phyloP scores from a whole-genome alignment of 2,113 vertebrate genomes.

The Salvelinus namaycush region DNA sequence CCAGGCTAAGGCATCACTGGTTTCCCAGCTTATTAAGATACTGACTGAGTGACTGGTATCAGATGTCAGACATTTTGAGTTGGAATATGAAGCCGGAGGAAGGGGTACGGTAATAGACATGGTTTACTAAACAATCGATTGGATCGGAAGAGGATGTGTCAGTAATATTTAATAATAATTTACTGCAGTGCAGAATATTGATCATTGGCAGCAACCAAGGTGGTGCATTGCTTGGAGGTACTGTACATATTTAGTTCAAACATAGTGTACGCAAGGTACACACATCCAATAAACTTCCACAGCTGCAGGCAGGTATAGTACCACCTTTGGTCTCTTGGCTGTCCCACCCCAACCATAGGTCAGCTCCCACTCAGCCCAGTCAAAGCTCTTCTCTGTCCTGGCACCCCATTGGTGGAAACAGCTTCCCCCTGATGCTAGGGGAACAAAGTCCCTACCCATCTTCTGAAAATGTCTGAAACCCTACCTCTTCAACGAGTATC shows the following conservation, averaged over 20 bases:
- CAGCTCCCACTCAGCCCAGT: too few relatives aligned
- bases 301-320: too few relatives aligned
- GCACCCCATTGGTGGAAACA: too few relatives aligned
- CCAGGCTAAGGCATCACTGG: background rate
- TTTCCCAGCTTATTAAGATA: background rate
- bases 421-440: too few relatives aligned
- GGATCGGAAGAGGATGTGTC: slow-evolving; percentile 25
- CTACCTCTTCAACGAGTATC: too few relatives aligned
- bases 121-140: slow-evolving; percentile 16
- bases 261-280: too few relatives aligned
- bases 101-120: slow-evolving; percentile 7
- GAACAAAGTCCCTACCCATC: too few relatives aligned
- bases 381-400: too few relatives aligned
- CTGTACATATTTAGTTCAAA: slow-evolving; percentile 5
- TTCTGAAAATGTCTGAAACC: too few relatives aligned
- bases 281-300: too few relatives aligned
- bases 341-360: too few relatives aligned
- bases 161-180: slow-evolving; percentile 38
- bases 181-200: slow-evolving; percentile 49
- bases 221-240: slow-evolving; percentile 21
- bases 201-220: slow-evolving; percentile 31
- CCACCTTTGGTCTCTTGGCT: too few relatives aligned
- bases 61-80: slow-evolving; percentile 1
- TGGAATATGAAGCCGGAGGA: background rate
- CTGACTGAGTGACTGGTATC: background rate